Evolutionary conservation across 2,113 vertebrate genomes (phyloP).

Genomic region (Sardina pilchardus): DNA sequence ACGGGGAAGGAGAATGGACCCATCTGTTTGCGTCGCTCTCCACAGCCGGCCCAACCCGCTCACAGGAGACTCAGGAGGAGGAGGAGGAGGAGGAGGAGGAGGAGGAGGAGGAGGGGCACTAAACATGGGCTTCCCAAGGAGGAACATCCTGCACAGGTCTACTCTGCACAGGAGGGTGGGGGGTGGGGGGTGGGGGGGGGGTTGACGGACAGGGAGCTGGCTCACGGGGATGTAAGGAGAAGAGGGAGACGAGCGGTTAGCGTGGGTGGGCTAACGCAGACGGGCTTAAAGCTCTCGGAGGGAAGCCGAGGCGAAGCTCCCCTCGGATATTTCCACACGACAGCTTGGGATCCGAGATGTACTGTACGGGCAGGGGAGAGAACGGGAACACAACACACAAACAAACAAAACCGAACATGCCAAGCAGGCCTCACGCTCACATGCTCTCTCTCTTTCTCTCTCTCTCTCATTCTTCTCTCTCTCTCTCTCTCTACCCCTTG

Average conservation of each 20-base stretch:
- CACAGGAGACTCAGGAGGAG: too few species aligned
- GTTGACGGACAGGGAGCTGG: neutral
- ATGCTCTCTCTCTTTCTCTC: neutral
- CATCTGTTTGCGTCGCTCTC: neutral
- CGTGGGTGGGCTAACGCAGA: neutral
- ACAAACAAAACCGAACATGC: neutral
- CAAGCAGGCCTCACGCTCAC: constrained; percentile 13
- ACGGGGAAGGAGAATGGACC: neutral
- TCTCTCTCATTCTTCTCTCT: neutral
- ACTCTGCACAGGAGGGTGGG: too few species aligned
- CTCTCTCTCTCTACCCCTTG: constrained; percentile 26
- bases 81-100: too few species aligned
- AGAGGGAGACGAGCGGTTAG: neutral
- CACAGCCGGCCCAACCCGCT: neutral
- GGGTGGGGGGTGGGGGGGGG: too few species aligned
- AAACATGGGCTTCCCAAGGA: too few species aligned
- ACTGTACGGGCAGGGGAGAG: neutral
- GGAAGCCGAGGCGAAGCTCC: neutral
- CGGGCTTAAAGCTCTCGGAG: neutral
- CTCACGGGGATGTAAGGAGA: neutral
- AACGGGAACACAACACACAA: neutral
- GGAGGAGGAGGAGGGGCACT: too few species aligned
- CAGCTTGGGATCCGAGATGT: neutral
- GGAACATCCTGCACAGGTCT: too few species aligned
- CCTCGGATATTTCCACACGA: neutral